A percentile compares a stretch with the other conserved stretches of the same genome.
Conservation (phyloP, 1,140 invertebrate genomes). For the Drosophila neocordata region DNA sequence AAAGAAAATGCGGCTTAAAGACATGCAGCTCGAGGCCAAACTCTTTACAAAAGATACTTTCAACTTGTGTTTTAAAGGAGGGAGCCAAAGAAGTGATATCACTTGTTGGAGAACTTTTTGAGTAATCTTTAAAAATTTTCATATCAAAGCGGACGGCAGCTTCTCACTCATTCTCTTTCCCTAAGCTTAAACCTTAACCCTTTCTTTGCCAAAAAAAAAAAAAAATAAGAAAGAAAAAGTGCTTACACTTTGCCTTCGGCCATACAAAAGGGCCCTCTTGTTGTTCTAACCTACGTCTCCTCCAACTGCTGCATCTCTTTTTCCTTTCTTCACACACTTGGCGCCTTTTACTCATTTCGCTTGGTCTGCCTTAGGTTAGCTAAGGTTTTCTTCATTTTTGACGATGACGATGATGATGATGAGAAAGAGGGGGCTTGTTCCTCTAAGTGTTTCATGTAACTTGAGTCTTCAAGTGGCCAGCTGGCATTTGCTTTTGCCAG, state of each 20-base stretch:
- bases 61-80: neutral
- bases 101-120: slow-evolving; percentile 13
- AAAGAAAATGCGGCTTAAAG: slow-evolving; percentile 28
- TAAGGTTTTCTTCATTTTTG: slow-evolving; percentile 24
- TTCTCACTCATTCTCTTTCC: slow-evolving; percentile 3
- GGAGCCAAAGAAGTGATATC: neutral
- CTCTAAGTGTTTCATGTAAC: slow-evolving; percentile 80
- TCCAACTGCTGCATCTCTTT: neutral
- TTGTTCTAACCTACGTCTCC: slow-evolving; percentile 18
- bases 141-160: neutral
- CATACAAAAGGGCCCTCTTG: slow-evolving; percentile 56
- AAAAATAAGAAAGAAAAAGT: slow-evolving; percentile 34
- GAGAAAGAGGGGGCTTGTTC: slow-evolving; percentile 46
- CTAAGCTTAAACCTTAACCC: slow-evolving; percentile 53
- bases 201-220: slow-evolving; percentile 49
- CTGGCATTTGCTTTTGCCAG: slow-evolving; percentile 74
- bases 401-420: slow-evolving; percentile 22
- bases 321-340: slow-evolving; percentile 53
- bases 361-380: slow-evolving; percentile 28
- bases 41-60: neutral
- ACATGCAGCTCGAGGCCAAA: neutral
- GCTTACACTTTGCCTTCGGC: slow-evolving; percentile 53
- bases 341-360: slow-evolving; percentile 67
- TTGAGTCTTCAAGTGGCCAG: slow-evolving; percentile 77
- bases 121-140: slow-evolving; percentile 16